Base-by-base conservation (phyloP, 1,140 invertebrate species). In the Vanessa tameamea region DNA sequence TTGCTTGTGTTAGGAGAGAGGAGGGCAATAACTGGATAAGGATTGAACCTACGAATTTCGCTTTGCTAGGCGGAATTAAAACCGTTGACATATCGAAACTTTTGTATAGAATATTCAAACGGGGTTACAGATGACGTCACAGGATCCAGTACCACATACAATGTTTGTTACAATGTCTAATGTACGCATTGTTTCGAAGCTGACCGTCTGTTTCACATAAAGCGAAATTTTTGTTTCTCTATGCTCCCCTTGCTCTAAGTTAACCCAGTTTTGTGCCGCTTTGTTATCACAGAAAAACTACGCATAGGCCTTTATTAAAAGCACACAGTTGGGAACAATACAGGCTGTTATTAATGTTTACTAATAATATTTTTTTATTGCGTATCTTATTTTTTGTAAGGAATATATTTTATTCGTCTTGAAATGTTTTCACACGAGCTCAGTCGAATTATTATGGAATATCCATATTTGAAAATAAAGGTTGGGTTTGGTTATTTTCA, bases 241-340 rank as follows among this genome's bases (percentile, higher is more conserved):
- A 59, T 61, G n/a, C 57, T 37, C 57, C 57, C 20, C 53, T 57
- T 57, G 16, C 57, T 31, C 57, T 37, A 61, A 61, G 57, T 61
- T 61, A 61, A 61, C 57, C 57, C 26, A 61, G 57, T 61, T 61
- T 37, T 37, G 15, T 23, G 13, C 13, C 26, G 26, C 57, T 61
- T 61, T 61, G 57, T 61, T 61, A 37, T 37, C 14, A 61, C 6
- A 37, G 23, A 61, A 61, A 61, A 59, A 59, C 20, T 59, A 61
- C 57, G 23, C 57, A n/a, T 61, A 37, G 57, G 26, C 57, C 57
- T 61, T 61, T 61, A 61, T 61, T 61, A 61, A 61, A 61, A 61
- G 20, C 53, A 61, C 57, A 61, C 23, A 61, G 57, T 37, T 61
- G 57, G 57, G 4, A 61, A 61, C 57, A 61, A 61, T 31, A 37